These are phyloP conservation scores for Panurus biarmicus DNA, from an alignment of 2,113 vertebrate genomes.

Conservation along the genomic window DNA sequence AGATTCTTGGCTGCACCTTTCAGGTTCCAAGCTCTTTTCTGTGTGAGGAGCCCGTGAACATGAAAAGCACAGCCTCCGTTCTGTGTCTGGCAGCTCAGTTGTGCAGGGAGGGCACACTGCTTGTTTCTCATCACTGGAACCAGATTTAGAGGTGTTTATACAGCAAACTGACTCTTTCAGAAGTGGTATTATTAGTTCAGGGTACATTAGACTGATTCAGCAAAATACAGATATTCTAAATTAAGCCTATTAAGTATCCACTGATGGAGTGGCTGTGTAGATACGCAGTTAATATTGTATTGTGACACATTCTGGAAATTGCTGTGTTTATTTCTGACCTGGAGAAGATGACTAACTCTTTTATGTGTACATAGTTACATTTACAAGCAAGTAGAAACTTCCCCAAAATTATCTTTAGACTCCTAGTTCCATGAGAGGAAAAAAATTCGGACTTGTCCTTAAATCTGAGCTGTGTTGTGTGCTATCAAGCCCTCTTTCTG, in stretches of 20 bases:
- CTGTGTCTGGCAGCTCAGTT: not conserved
- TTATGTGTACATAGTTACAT: slow-evolving; percentile 15
- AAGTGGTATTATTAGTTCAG: not conserved
- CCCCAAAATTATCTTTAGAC: slow-evolving; percentile 12
- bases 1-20: not conserved
- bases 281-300: slow-evolving; percentile 33
- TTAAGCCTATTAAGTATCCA: not conserved
- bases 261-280: not conserved
- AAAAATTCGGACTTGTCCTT: not conserved
- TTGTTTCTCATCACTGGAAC: not conserved
- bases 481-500: not conserved
- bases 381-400: slow-evolving; percentile 36
- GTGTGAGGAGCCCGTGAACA: not conserved
- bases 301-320: slow-evolving; percentile 50
- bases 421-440: slow-evolving; percentile 38
- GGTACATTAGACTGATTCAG: not conserved
- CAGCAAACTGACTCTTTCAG: not conserved
- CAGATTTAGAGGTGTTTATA: not conserved
- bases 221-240: not conserved
- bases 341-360: slow-evolving; percentile 50
- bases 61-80: not conserved
- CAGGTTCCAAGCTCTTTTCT: not conserved
- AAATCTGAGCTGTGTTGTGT: not conserved
- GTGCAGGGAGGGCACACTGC: not conserved
- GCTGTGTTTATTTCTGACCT: slow-evolving; percentile 54